Evolutionary conservation across 2,113 vertebrate species (phyloP).

Genomic region (Oreochromis tanganicae): DNA sequence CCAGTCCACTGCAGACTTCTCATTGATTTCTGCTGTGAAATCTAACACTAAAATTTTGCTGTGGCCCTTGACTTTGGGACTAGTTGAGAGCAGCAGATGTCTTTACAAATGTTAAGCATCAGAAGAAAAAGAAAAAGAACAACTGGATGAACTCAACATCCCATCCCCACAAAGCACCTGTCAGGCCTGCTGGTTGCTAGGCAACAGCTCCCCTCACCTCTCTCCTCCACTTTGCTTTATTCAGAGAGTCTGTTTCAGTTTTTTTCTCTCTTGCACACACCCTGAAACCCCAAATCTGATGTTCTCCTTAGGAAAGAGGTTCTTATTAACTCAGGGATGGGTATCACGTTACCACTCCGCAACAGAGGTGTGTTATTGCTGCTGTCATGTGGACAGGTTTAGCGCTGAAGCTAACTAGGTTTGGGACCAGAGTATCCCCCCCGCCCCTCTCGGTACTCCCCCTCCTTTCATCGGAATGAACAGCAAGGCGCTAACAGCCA

Average conservation of each 20-base stretch:
- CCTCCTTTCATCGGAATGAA: conserved; percentile 17
- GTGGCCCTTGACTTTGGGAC: neutral
- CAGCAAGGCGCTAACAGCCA: conserved; percentile 48
- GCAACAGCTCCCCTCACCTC: conserved; percentile 46
- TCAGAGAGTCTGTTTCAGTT: neutral
- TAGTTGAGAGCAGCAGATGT: neutral
- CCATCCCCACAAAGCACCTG: conserved; percentile 33
- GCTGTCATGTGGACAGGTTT: conserved; percentile 34
- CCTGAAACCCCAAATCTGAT: neutral
- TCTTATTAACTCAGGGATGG: conserved; percentile 17
- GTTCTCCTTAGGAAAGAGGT: conserved; percentile 33
- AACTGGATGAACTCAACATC: conserved; percentile 45
- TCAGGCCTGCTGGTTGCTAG: conserved; percentile 46
- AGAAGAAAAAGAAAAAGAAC: neutral
- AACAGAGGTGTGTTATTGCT: neutral
- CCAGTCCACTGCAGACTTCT: neutral
- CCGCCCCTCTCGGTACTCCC: neutral
- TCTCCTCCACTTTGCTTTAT: conserved; percentile 1
- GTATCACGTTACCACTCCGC: neutral
- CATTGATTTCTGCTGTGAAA: neutral
- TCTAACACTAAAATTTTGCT: neutral
- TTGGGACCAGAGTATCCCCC: neutral
- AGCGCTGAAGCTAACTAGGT: conserved; percentile 20
- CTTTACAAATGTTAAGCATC: neutral
- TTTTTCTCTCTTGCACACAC: neutral